Evolutionary conservation across 1,140 invertebrate species (phyloP).

Genomic region (Cyphomyrmex costatus): DNA sequence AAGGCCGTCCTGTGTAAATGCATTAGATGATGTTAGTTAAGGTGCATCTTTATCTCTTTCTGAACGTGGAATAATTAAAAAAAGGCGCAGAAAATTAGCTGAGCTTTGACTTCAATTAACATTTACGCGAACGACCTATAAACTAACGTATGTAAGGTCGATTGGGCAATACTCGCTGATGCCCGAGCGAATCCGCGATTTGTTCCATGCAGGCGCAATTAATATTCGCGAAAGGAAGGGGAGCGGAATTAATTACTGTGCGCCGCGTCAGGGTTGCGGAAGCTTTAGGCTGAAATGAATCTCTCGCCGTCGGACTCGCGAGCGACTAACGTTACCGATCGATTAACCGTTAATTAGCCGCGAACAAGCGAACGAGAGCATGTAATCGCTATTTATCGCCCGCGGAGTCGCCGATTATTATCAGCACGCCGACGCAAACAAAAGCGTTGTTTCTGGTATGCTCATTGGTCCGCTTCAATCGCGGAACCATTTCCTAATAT

Average conservation of each 20-base stretch:
- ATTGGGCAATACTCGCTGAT: constrained; percentile 1
- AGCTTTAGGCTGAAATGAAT: constrained; percentile 26
- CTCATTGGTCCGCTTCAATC: constrained; percentile 1
- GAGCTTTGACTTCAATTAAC: constrained; percentile 31
- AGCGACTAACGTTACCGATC: neutral
- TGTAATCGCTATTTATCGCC: constrained; percentile 11
- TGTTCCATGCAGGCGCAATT: constrained; percentile 21
- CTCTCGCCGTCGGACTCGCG: neutral
- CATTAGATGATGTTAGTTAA: neutral
- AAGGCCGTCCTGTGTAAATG: constrained; percentile 11
- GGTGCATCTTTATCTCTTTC: neutral
- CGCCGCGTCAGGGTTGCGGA: constrained; percentile 7
- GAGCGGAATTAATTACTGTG: constrained; percentile 34
- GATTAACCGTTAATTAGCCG: constrained; percentile 54
- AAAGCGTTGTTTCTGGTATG: neutral
- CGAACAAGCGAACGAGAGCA: neutral
- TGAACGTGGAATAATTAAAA: neutral
- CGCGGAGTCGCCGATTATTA: constrained; percentile 24
- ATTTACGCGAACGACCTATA: constrained; percentile 22
- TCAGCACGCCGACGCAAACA: constrained; percentile 10
- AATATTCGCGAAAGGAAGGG: constrained; percentile 31
- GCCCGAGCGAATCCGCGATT: constrained; percentile 1
- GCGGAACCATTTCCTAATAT: constrained; percentile 29
- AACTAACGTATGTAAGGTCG: constrained; percentile 13
- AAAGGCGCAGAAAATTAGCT: neutral